Evolutionary conservation across 2,888 invertebrate genomes (phyloP), one percentile per base, ranked within the genome.

Genomic region (Deilephila elpenor): DNA sequence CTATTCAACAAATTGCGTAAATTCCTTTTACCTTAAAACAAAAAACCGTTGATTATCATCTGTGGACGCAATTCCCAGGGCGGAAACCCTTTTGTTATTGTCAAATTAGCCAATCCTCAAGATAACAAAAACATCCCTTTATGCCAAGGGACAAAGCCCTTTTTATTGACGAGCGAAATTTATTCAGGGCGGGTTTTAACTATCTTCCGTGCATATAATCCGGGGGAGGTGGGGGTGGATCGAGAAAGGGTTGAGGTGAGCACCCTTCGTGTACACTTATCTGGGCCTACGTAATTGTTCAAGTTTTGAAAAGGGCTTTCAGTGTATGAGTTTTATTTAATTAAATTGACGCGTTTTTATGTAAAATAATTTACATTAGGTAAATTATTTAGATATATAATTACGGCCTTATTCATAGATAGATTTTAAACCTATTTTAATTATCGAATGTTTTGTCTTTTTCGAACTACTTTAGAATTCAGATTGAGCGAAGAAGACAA

Each of bases 81-180:
- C 90, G 90, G 89, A 90, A 87, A 83, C 89, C 91, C 92, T 91
- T 93, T 94, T 94, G 94, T 94, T 94, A 91, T 93, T 94, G 93
- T 93, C 94, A 94, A 94, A 94, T 94, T 94, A 94, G 93, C 89
- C 94, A 92, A 93, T 94, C 92, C 94, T 94, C 94, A 94, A 94
- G 94, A 94, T 94, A 94, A 94, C 94, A 94, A 93, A 93, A 93
- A 93, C 91, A 93, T 86, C 92, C 94, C 92, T 93, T 93, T 91
- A 83, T 86, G 74, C 74, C 82, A 87, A 89, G 88, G 92, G 90
- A 93, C 93, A 93, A 93, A 90, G 90, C 88, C 90, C 89, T 88
- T 91, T 88, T 92, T 93, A 94, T 93, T 93, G 93, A 93, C 91
- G 93, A 86, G 80, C 84, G 81, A 88, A 92, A 93, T 93, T 91